Conservation (phyloP, 2,888 invertebrate genomes). For the Acleris literana region DNA sequence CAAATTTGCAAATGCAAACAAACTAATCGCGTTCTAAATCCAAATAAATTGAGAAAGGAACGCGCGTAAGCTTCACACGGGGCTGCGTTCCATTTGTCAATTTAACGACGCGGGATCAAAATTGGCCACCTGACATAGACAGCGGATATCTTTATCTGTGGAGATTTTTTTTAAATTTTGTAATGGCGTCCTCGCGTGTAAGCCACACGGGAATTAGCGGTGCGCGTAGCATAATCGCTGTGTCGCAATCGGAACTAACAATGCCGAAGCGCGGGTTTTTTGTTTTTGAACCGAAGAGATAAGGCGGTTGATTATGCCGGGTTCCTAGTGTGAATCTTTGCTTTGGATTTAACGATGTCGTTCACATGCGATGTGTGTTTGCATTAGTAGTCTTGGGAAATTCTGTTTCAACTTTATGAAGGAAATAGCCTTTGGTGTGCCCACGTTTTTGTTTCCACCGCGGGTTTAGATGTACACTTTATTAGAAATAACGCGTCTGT, state of each 20-base stretch:
- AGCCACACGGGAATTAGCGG: conserved; percentile 64
- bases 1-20: conserved; percentile 46
- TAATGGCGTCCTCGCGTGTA: conserved; percentile 71
- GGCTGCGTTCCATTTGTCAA: conserved; percentile 68
- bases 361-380: conserved; percentile 35
- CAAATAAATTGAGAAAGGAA: conserved; percentile 50
- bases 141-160: conserved; percentile 32
- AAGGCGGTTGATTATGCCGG: conserved; percentile 60
- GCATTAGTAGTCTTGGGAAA: conserved; percentile 36
- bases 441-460: conserved; percentile 1
- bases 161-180: conserved; percentile 37
- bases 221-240: conserved; percentile 61
- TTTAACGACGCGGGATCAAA: conserved; percentile 73
- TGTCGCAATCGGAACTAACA: conserved; percentile 68
- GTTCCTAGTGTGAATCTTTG: conserved; percentile 59
- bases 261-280: conserved; percentile 58
- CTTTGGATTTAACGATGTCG: conserved; percentile 42
- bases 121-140: conserved; percentile 54
- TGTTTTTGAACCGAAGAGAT: conserved; percentile 60
- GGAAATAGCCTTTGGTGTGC: background rate
- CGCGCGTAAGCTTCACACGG: conserved; percentile 52
- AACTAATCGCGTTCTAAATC: conserved; percentile 51
- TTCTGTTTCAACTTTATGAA: conserved; percentile 31
- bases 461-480: conserved; percentile 14
- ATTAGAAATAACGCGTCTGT: conserved; percentile 20